Percentiles rank a stretch among this genome's conserved stretches.
Conservation (phyloP, 2,888 invertebrate genomes). For the Cyclophora punctaria region DNA sequence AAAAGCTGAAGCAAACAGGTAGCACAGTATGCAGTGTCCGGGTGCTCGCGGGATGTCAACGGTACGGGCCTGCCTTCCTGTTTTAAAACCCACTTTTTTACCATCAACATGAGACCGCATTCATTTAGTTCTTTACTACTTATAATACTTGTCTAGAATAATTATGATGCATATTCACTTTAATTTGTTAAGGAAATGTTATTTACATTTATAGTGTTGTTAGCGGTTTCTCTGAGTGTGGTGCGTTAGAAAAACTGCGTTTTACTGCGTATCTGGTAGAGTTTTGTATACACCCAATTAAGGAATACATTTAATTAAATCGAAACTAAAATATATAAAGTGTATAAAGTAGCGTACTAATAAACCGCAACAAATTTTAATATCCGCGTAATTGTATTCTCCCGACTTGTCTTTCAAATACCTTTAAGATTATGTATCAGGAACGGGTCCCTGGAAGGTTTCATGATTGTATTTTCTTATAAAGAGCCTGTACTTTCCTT, state of each 20-base stretch:
- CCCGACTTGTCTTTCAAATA: slow-evolving; percentile 9
- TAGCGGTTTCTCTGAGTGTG: not conserved
- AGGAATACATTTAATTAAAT: too few relatives aligned
- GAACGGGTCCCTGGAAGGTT: slow-evolving; percentile 44
- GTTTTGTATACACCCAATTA: too few relatives aligned
- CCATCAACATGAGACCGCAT: slow-evolving; percentile 40
- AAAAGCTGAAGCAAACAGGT: slow-evolving; percentile 48
- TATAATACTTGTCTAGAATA: slow-evolving; percentile 25
- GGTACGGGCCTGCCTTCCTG: slow-evolving; percentile 54
- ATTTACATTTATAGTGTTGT: slow-evolving; percentile 13
- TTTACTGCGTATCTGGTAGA: too few relatives aligned
- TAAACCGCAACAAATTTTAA: too few relatives aligned
- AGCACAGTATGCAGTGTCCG: slow-evolving; percentile 55
- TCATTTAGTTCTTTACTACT: slow-evolving; percentile 27
- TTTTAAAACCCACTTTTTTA: slow-evolving; percentile 52
- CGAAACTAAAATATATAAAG: too few relatives aligned
- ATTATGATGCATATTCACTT: slow-evolving; percentile 21
- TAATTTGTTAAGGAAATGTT: slow-evolving; percentile 22
- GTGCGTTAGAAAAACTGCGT: too few relatives aligned
- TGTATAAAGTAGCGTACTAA: too few relatives aligned
- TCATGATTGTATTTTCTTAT: slow-evolving; percentile 62
- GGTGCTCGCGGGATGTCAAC: slow-evolving; percentile 50
- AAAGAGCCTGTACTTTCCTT: slow-evolving; percentile 62
- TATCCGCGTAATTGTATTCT: too few relatives aligned
- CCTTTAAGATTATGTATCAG: slow-evolving; percentile 56